Conservation (phyloP, 2,797 vertebrate species). For the Spinus olivaceus region DNA sequence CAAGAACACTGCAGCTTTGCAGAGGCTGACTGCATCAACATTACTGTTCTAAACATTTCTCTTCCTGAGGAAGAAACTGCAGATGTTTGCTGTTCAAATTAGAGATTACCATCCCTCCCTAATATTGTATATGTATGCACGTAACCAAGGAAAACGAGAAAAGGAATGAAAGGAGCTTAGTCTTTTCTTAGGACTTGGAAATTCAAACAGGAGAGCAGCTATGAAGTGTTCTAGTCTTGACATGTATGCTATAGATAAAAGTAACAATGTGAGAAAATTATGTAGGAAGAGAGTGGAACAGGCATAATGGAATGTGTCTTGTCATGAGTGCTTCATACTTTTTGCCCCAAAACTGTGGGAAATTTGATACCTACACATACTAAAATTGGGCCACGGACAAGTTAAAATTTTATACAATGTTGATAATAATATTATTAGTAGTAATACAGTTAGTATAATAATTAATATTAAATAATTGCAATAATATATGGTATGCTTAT, state of each 20-base stretch:
- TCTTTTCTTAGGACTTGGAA: background rate
- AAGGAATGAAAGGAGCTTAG: background rate
- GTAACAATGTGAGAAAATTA: background rate
- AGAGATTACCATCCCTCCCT: background rate
- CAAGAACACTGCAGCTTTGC: background rate
- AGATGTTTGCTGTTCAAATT: background rate
- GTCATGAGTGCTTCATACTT: background rate
- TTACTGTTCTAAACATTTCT: background rate
- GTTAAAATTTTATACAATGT: background rate
- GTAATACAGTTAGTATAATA: background rate
- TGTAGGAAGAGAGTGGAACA: background rate
- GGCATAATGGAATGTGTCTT: background rate
- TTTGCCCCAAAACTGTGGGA: background rate
- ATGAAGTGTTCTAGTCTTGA: background rate
- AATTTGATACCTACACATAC: background rate
- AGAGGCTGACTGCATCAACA: background rate
- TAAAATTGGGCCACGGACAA: background rate
- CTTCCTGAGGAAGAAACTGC: background rate
- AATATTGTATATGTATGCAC: background rate
- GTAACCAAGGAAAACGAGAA: background rate
- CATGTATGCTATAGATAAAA: background rate
- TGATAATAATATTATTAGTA: background rate
- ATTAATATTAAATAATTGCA: background rate
- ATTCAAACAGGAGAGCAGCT: background rate
- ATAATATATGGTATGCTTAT: background rate